Conservation (phyloP, 2,113 vertebrate species). For the Oxyruncus cristatus region DNA sequence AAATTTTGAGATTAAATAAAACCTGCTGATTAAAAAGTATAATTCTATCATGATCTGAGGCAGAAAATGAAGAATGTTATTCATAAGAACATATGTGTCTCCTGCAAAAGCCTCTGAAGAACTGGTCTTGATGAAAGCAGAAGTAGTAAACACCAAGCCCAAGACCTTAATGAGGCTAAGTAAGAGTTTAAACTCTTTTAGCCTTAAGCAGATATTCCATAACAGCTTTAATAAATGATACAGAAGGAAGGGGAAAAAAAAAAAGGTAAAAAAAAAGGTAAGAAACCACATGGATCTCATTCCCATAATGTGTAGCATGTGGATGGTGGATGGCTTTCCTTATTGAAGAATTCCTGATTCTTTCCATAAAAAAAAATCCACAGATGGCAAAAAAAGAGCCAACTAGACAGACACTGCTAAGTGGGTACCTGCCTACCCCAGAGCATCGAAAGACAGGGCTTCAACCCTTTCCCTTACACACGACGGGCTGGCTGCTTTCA, state of each 20-base stretch:
- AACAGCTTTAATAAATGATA: conserved; percentile 17
- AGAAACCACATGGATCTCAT: background rate
- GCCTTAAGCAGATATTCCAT: conserved; percentile 4
- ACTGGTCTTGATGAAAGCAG: conserved; percentile 1
- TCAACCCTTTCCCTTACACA: background rate
- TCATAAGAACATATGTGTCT: background rate
- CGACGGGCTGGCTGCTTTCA: background rate
- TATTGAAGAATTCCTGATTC: background rate
- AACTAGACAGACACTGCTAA: background rate
- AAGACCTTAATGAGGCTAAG: conserved; percentile 10
- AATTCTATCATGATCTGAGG: background rate
- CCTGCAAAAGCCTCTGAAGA: conserved; percentile 4
- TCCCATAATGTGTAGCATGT: background rate
- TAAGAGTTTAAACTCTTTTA: conserved; percentile 18
- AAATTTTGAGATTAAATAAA: conserved; percentile 26
- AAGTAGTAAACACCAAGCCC: background rate
- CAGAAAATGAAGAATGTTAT: background rate
- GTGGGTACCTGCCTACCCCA: background rate
- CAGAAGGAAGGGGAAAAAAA: background rate
- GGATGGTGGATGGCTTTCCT: background rate
- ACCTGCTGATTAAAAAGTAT: background rate
- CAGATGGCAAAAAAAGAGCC: background rate
- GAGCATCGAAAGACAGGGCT: background rate
- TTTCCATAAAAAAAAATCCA: background rate
- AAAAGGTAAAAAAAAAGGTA: background rate